Base-by-base conservation (phyloP, 2,113 vertebrate genomes). In the Anguilla japonica region DNA sequence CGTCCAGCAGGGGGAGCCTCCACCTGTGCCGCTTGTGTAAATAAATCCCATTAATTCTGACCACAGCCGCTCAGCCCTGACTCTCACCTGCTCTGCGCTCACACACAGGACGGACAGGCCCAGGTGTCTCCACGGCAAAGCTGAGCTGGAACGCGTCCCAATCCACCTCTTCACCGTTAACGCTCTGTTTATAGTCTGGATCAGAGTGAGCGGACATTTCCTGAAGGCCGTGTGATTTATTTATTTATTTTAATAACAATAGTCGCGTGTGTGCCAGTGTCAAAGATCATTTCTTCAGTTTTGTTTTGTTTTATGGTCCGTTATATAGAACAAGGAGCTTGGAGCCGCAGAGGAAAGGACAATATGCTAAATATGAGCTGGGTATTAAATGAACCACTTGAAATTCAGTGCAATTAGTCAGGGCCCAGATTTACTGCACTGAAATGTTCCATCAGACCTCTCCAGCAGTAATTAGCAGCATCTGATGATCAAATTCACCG, bases 41-140 rank as follows among this genome's bases (percentile, higher is more conserved):
- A 60, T 84, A 14, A 39, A 84, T 80, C 50, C 56, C 57, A 8
- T 56, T 22, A 57, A 57, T 26, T 40, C 56, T 75, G 81, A 15
- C 83, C 26, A 41, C 85, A 56, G 67, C 83, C 67, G 34, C 85
- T 81, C 81, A 87, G 78, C 14, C 83, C 29, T 84, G 84, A 85
- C 85, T 41, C 71, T 86, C 85, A 85, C 57, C 80, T 60, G 56
- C 18, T 15, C 14, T 0, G 15, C 14, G 9, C 57, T 83, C 78
- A 83, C 83, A 40, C 78, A 50, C 85, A 89, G 88, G 83, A 89
- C 85, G 88, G 90, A 88, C 88, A 85, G 90, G 56, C 60, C 82
- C 88, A 90, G 88, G 88, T 91, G 87, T 88, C 85, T 85, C 34
- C 8, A 41, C 57, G 81, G 81, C 41, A 56, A n/a, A 15, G 71